phyloP scores from a whole-genome alignment of 2,113 vertebrate species.

The Taurulus bubalis region DNA sequence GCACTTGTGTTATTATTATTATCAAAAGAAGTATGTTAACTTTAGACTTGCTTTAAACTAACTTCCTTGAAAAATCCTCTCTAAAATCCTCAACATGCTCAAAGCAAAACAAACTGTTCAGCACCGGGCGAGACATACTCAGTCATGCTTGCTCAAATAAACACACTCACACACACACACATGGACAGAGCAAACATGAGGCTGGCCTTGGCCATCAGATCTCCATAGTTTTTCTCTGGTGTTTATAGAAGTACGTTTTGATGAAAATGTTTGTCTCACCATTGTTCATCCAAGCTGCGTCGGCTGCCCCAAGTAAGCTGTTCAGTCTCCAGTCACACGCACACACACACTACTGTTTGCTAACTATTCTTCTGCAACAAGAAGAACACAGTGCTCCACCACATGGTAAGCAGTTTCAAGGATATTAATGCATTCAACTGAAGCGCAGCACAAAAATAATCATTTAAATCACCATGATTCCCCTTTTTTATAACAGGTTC shows the following conservation, averaged over 20 bases:
- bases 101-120: slow-evolving; percentile 59
- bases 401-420: slow-evolving; percentile 1
- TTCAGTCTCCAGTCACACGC: neutral
- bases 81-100: slow-evolving; percentile 22
- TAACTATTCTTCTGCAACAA: neutral
- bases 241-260: slow-evolving; percentile 59
- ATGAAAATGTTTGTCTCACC: slow-evolving; percentile 55
- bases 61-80: slow-evolving; percentile 33
- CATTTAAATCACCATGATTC: slow-evolving; percentile 1
- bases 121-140: slow-evolving; percentile 50
- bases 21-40: neutral
- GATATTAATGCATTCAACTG: neutral
- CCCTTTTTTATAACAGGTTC: neutral
- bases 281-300: slow-evolving; percentile 38
- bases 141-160: slow-evolving; percentile 63
- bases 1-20: neutral
- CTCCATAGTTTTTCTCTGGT: slow-evolving; percentile 30
- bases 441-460: neutral
- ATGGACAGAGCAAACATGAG: slow-evolving; percentile 46
- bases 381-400: neutral
- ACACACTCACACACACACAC: slow-evolving; percentile 56
- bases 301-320: neutral
- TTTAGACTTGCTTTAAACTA: slow-evolving; percentile 7
- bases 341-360: neutral
- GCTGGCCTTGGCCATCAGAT: slow-evolving; percentile 44